Evolutionary conservation across 2,888 invertebrate genomes (phyloP), one percentile per base, ranked within the genome.

Genomic region (Magallana nippona): DNA sequence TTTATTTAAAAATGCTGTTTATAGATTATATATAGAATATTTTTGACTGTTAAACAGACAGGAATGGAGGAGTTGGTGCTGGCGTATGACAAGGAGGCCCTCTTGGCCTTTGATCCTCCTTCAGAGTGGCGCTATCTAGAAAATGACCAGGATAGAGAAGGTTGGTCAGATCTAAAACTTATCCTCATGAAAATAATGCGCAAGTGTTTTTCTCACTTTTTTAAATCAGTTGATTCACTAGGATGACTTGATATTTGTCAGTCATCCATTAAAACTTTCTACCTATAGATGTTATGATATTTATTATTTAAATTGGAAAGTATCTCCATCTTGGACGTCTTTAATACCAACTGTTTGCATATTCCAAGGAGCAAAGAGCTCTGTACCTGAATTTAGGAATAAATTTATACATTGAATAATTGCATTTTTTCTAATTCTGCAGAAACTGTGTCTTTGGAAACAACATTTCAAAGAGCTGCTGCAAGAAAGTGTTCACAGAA

Each of bases 81-180:
- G 56, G 90, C 87, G 8, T 91, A 88, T 82, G 82, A 83, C 5
- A 82, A 87, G n/a, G 82, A 87, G 44, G 89, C 88, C 22, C 79
- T 90, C 83, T 81, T 85, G 27, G 87, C 87, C 78, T 92, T 88
- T 84, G 86, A 83, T 17, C 84, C 87, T 10, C 92, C 91, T 17
- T 79, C 79, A 10, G 77, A 79, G 10, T 92, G 92, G 91, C 84
- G 83, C 57, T 88, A 89, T 78, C 86, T 89, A 17, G 86, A 91
- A 78, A 83, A 89, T 32, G 90, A 90, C 62, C 86, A 86, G 2
- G 87, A 87, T 22, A 84, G 87, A 15, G 78, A 86, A 81, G 88
- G 90, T 91, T 80, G 19, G 44, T 44, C 8, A 0, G 8, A 10
- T 0, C 44, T 44, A 44, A 44, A 44, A 44, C 44, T 0, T 44